Percentiles rank a stretch among this genome's conserved stretches.
Evolutionary conservation across 2,113 vertebrate species (phyloP).

Genomic region (Gymnarchus niloticus): DNA sequence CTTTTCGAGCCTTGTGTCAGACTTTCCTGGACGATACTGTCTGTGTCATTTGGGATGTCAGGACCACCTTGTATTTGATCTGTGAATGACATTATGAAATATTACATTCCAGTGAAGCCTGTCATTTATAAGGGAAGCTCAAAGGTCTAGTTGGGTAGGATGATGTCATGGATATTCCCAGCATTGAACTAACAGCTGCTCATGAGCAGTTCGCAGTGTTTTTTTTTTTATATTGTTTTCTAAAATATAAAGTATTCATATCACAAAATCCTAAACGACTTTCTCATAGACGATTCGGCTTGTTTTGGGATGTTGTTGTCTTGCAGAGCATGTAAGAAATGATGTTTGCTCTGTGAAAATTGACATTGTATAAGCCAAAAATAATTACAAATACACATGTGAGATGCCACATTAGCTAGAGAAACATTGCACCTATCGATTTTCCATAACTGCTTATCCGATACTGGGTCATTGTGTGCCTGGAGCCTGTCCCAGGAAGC

Average conservation of each 20-base stretch:
- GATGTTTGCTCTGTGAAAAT: not conserved
- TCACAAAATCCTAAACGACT: not conserved
- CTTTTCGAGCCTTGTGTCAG: too few relatives aligned
- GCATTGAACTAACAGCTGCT: not conserved
- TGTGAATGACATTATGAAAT: not conserved
- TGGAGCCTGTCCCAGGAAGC: not conserved
- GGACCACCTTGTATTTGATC: not conserved
- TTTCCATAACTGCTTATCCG: not conserved
- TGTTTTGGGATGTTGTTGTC: not conserved
- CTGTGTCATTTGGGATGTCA: not conserved
- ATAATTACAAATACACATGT: not conserved
- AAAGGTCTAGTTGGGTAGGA: not conserved
- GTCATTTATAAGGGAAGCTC: not conserved
- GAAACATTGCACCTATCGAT: not conserved
- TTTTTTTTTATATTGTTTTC: not conserved
- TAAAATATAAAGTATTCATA: too few relatives aligned
- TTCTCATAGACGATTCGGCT: not conserved
- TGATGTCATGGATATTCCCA: slow-evolving; percentile 13
- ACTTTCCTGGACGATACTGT: not conserved
- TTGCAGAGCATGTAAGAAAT: not conserved
- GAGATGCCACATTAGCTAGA: not conserved
- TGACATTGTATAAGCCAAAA: not conserved
- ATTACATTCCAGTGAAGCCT: not conserved
- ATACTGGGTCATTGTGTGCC: not conserved
- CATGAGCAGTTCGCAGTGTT: not conserved